phyloP scores from a whole-genome alignment of 2,113 vertebrate genomes.

The Seriola rivoliana region DNA sequence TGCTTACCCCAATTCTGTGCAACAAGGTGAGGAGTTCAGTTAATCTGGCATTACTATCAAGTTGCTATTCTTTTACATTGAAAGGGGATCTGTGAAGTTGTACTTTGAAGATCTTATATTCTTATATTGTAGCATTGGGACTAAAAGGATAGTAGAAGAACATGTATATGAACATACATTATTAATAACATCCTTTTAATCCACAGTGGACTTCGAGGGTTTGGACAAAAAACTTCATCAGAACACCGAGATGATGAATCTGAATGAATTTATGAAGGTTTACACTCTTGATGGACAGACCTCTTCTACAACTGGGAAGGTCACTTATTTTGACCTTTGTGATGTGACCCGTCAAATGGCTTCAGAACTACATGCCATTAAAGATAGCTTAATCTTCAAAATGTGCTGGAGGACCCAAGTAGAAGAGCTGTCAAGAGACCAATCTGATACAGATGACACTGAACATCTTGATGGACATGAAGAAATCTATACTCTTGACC shows the following conservation, averaged over 20 bases:
- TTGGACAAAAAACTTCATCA: constrained; percentile 42
- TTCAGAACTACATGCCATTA: constrained; percentile 24
- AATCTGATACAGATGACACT: constrained; percentile 22
- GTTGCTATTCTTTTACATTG: neutral
- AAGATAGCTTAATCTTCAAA: constrained; percentile 51
- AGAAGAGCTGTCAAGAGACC: constrained; percentile 40
- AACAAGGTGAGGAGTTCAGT: too few species aligned
- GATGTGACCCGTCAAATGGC: constrained; percentile 44
- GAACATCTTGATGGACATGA: neutral
- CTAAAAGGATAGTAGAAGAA: neutral
- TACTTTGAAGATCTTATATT: neutral
- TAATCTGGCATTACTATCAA: too few species aligned
- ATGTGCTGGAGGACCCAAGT: constrained; percentile 39
- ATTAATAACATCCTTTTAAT: constrained; percentile 8
- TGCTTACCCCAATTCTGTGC: too few species aligned
- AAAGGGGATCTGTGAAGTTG: neutral
- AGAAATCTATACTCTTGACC: constrained; percentile 52
- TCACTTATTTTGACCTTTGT: constrained; percentile 49
- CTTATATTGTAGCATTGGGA: neutral
- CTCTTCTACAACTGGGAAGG: neutral
- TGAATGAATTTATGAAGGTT: constrained; percentile 46
- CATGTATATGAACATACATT: neutral
- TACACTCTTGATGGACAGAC: constrained; percentile 19
- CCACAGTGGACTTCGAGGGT: constrained; percentile 51
- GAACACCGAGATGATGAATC: constrained; percentile 46